These are phyloP conservation scores for Atta colombica DNA, from an alignment of 1,140 invertebrate genomes.

Conservation along the genomic window DNA sequence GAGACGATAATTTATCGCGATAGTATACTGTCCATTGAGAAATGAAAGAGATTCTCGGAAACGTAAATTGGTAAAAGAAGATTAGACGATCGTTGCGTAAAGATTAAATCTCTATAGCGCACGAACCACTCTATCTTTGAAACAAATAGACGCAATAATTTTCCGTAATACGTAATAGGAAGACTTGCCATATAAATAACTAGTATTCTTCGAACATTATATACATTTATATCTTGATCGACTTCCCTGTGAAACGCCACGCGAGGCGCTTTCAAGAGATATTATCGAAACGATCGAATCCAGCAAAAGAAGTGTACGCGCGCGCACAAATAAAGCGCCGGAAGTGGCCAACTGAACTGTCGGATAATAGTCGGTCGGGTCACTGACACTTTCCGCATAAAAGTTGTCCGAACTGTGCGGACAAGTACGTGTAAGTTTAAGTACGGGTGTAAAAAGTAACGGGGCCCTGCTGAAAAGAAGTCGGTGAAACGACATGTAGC, in stretches of 20 bases:
- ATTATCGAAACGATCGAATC: not conserved
- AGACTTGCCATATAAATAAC: not conserved
- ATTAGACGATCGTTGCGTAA: conserved; percentile 14
- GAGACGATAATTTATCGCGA: conserved; percentile 77
- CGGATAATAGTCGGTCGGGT: conserved; percentile 76
- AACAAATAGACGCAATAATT: conserved; percentile 16
- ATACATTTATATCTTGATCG: not conserved
- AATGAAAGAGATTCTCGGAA: conserved; percentile 62
- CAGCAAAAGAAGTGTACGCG: not conserved
- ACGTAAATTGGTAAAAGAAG: conserved; percentile 20
- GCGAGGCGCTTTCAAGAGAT: not conserved
- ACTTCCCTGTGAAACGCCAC: not conserved
- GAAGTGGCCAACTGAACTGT: conserved; percentile 75
- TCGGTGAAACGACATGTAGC: conserved; percentile 69
- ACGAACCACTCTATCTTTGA: not conserved
- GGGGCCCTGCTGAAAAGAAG: conserved; percentile 75
- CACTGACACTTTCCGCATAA: conserved; percentile 80
- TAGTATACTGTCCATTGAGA: conserved; percentile 63
- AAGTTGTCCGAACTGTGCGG: conserved; percentile 67
- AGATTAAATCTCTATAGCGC: not conserved
- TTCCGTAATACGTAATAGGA: not conserved
- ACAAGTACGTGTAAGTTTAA: conserved; percentile 71
- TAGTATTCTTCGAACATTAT: not conserved
- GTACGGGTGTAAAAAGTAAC: conserved; percentile 80
- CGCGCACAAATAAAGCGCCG: conserved; percentile 71